Percentiles rank a stretch among this genome's conserved stretches.
Conservation (phyloP, 2,888 invertebrate species). For the Idaea biselata region DNA sequence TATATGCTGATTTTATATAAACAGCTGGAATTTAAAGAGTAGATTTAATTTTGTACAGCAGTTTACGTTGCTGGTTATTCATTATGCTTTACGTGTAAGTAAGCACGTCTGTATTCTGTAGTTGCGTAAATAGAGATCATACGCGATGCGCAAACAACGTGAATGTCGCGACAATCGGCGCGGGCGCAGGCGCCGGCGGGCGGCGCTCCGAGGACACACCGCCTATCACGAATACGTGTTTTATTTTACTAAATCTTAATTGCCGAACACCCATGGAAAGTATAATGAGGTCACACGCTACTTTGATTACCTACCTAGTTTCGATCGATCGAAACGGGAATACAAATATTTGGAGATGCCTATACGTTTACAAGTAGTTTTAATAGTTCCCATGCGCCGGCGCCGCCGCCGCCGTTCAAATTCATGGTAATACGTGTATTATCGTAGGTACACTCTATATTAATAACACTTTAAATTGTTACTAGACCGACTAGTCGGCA, state of each 20-base stretch:
- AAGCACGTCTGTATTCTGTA: conserved; percentile 27
- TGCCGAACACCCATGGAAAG: conserved; percentile 17
- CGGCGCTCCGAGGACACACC: conserved; percentile 47
- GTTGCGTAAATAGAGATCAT: conserved; percentile 71
- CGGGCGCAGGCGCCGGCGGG: conserved; percentile 40
- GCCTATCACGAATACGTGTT: conserved; percentile 44
- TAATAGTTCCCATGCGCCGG: neutral
- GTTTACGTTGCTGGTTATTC: neutral
- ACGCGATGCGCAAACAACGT: conserved; percentile 65
- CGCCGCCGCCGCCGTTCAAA: neutral
- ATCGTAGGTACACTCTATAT: neutral
- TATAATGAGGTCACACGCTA: neutral
- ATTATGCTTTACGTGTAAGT: neutral
- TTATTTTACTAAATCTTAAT: conserved; percentile 35
- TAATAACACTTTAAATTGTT: neutral
- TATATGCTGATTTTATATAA: neutral
- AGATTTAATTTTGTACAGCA: neutral
- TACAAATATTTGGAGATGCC: neutral
- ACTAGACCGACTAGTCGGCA: too few relatives aligned
- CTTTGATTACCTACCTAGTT: conserved; percentile 2
- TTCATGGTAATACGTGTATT: neutral
- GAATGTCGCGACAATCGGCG: conserved; percentile 54
- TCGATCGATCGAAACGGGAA: conserved; percentile 9
- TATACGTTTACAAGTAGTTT: neutral
- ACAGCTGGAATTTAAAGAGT: neutral